Conservation (phyloP, 2,113 vertebrate species). For the Leptosomus discolor region DNA sequence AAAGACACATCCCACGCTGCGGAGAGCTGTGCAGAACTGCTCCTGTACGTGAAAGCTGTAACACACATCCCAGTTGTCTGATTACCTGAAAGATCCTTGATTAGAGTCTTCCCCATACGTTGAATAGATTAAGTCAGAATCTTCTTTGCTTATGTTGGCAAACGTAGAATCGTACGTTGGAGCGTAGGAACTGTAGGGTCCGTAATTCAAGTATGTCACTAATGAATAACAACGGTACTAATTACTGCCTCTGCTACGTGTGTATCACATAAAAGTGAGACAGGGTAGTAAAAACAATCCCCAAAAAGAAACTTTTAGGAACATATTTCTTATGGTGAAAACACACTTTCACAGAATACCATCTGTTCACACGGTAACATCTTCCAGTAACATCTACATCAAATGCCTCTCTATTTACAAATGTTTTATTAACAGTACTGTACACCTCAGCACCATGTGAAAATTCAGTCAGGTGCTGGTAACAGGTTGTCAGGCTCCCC, state of each 20-base stretch:
- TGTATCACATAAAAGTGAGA: background rate
- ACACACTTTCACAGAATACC: background rate
- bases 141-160: slow-evolving; percentile 93
- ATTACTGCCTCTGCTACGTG: background rate
- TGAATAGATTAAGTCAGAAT: slow-evolving; percentile 91
- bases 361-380: background rate
- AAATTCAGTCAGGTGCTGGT: background rate
- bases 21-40: fast-evolving
- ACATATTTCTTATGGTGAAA: background rate
- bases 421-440: background rate
- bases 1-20: background rate
- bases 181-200: slow-evolving; percentile 92
- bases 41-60: background rate
- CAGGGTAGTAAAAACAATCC: background rate
- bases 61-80: background rate
- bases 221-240: background rate
- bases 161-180: slow-evolving; percentile 95
- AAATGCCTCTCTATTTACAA: background rate
- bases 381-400: background rate
- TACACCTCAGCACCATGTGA: background rate
- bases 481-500: background rate
- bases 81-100: slow-evolving; percentile 85
- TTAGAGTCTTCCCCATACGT: slow-evolving; percentile 90
- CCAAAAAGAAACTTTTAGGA: background rate
- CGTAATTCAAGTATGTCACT: slow-evolving; percentile 95